Conservation (phyloP, 2,888 invertebrate genomes). For the Caenorhabditis auriculariae region DNA sequence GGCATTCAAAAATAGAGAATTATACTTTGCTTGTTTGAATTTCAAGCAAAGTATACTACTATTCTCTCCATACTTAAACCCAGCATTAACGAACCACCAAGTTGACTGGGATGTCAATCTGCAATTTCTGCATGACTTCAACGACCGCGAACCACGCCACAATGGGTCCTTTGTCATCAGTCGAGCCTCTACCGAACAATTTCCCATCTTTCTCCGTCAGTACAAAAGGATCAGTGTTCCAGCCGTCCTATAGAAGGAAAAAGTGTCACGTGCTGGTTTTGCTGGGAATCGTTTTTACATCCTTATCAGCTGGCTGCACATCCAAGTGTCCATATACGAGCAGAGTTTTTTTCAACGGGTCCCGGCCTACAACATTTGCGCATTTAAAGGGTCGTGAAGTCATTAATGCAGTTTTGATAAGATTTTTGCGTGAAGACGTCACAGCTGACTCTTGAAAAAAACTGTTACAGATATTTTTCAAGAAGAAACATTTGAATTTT, state of each 20-base stretch:
- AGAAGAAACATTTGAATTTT: too few species aligned
- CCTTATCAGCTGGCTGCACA: conserved; percentile 88
- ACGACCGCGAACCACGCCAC: conserved; percentile 92
- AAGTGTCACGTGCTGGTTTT: background rate
- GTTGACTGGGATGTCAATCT: conserved; percentile 72
- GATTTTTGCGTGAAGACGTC: too few species aligned
- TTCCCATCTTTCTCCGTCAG: conserved; percentile 84
- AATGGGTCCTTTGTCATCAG: conserved; percentile 88
- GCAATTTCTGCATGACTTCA: conserved; percentile 79
- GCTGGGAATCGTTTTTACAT: conserved; percentile 9
- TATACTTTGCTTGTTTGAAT: too few species aligned
- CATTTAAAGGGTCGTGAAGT: too few species aligned
- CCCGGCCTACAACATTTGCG: conserved; percentile 21
- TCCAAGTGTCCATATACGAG: conserved; percentile 95
- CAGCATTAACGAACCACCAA: conserved; percentile 65
- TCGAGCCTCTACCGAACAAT: conserved; percentile 85
- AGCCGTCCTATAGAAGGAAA: conserved; percentile 71
- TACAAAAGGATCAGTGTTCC: conserved; percentile 91
- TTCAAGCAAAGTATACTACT: background rate
- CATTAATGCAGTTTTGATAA: too few species aligned
- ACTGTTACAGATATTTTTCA: too few species aligned
- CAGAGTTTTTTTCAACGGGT: conserved; percentile 77
- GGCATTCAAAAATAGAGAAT: background rate
- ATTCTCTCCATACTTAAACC: background rate
- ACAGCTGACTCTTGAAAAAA: too few species aligned